A percentile compares a stretch with the other conserved stretches of the same genome.
Evolutionary conservation across 2,888 invertebrate species (phyloP).

Genomic region (Drosophila picticornis): DNA sequence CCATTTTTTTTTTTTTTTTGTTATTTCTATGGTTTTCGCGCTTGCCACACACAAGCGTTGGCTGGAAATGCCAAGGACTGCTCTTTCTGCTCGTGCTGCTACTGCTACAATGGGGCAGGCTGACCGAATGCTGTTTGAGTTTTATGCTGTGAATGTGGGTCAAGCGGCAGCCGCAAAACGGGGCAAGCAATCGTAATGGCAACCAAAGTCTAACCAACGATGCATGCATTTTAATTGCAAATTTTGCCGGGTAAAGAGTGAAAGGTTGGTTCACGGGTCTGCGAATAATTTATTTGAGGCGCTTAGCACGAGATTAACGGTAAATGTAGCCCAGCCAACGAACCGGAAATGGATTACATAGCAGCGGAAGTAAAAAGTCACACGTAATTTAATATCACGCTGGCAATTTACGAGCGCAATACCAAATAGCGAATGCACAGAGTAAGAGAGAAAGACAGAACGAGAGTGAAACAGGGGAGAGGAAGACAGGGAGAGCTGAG

Average conservation of each 20-base stretch:
- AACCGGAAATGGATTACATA: slow-evolving; percentile 82
- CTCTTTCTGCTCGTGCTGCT: background rate
- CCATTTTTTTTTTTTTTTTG: slow-evolving; percentile 14
- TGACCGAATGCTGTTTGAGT: slow-evolving; percentile 63
- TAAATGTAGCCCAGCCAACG: slow-evolving; percentile 78
- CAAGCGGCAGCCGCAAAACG: slow-evolving; percentile 65
- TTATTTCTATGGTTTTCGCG: slow-evolving; percentile 11
- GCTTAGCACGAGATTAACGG: slow-evolving; percentile 80
- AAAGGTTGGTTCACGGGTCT: slow-evolving; percentile 24
- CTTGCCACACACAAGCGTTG: slow-evolving; percentile 65
- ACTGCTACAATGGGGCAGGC: slow-evolving; percentile 14
- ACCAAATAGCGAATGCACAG: slow-evolving; percentile 18
- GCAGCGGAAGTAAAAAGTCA: slow-evolving; percentile 77
- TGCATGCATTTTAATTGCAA: slow-evolving; percentile 80
- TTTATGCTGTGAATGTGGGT: slow-evolving; percentile 65
- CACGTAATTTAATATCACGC: slow-evolving; percentile 81
- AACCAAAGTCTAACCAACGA: slow-evolving; percentile 45
- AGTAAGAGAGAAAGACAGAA: background rate
- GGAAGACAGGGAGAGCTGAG: background rate
- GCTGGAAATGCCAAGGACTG: slow-evolving; percentile 35
- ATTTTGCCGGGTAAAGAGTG: slow-evolving; percentile 50
- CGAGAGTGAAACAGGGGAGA: background rate
- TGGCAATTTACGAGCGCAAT: slow-evolving; percentile 75
- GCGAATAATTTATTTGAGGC: slow-evolving; percentile 80
- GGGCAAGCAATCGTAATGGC: slow-evolving; percentile 39